Percentiles rank a stretch among this genome's conserved stretches.
phyloP scores from a whole-genome alignment of 2,113 vertebrate species.

The Myocastor coypus region DNA sequence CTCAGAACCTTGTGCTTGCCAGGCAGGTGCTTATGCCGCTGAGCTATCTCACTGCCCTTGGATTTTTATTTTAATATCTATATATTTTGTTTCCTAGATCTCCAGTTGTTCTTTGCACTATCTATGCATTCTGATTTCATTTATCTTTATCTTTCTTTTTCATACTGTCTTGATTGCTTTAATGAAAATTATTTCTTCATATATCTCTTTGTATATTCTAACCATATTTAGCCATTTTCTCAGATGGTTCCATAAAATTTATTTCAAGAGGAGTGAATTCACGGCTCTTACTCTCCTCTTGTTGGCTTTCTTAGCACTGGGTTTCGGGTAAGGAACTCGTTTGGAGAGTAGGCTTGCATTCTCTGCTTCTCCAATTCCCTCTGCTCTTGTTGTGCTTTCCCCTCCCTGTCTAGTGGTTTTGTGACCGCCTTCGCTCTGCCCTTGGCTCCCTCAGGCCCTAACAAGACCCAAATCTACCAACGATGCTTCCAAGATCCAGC shows the following conservation, averaged over 20 bases:
- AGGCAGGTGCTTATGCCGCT: too few species aligned
- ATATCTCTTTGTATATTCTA: not conserved
- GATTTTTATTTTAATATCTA: conserved; percentile 38
- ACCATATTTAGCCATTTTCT: conserved; percentile 12
- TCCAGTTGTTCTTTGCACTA: conserved; percentile 4
- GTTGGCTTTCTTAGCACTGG: conserved; percentile 4
- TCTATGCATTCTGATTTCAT: not conserved
- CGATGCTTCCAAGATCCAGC: not conserved
- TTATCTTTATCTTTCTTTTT: not conserved
- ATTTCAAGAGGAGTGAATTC: conserved; percentile 11
- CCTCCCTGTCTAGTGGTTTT: not conserved
- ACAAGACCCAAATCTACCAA: not conserved
- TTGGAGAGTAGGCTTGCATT: not conserved
- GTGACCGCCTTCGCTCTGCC: not conserved
- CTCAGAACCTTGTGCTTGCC: too few species aligned
- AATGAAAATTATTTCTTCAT: conserved; percentile 2
- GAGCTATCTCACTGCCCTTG: not conserved
- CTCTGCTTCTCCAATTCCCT: not conserved
- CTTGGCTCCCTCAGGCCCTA: not conserved
- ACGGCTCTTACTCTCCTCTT: not conserved
- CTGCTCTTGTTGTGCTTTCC: not conserved
- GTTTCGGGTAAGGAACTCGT: not conserved
- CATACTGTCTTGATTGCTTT: not conserved
- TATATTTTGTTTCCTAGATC: conserved; percentile 32
- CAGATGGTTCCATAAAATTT: not conserved